phyloP scores from a whole-genome alignment of 2,113 vertebrate genomes.

The Eulemur rufifrons region DNA sequence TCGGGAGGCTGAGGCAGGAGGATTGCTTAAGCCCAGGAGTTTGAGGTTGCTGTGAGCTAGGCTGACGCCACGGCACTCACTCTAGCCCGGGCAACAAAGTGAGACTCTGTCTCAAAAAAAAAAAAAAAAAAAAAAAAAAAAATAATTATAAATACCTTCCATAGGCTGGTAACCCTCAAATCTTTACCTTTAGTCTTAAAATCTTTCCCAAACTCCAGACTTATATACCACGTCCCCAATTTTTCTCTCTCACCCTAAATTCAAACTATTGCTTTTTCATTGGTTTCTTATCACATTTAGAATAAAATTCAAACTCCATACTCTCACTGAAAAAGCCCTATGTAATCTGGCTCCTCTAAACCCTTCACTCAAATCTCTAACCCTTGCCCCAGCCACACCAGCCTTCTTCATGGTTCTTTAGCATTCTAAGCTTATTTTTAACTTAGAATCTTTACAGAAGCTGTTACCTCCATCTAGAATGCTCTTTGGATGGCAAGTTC shows the following conservation, averaged over 20 bases:
- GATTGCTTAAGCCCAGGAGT: too few relatives aligned
- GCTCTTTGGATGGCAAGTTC: not conserved
- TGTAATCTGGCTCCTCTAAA: not conserved
- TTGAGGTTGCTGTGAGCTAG: too few relatives aligned
- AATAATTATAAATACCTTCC: not conserved
- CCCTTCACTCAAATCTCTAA: not conserved
- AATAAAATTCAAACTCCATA: slow-evolving; percentile 9
- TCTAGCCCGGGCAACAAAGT: too few relatives aligned
- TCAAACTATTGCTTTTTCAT: not conserved
- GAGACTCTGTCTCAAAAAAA: too few relatives aligned
- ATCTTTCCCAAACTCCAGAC: not conserved
- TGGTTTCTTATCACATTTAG: slow-evolving; percentile 1
- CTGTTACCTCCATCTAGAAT: not conserved
- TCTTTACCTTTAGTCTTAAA: not conserved
- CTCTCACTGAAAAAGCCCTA: not conserved
- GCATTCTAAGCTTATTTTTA: not conserved
- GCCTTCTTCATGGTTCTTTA: not conserved
- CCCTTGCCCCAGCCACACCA: not conserved
- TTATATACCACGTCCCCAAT: not conserved
- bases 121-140: too few relatives aligned
- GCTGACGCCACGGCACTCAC: too few relatives aligned
- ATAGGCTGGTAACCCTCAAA: not conserved
- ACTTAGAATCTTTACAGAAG: not conserved
- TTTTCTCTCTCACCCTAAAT: not conserved
- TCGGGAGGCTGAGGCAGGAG: too few relatives aligned